Evolutionary conservation across 1,140 invertebrate genomes (phyloP).

Genomic region (Trichonephila inaurata): DNA sequence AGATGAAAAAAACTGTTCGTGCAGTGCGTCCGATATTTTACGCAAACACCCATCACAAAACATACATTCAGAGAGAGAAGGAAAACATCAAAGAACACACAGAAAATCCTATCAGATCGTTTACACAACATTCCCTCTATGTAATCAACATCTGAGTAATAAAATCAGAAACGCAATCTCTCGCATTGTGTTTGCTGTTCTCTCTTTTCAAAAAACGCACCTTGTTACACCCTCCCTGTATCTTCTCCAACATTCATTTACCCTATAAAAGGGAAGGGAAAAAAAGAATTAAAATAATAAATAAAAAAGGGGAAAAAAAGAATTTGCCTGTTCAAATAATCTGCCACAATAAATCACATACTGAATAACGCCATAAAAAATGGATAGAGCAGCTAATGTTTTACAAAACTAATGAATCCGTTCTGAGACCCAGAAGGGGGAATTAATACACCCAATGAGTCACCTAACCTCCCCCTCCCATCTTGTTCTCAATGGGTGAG

Average conservation of each 20-base stretch:
- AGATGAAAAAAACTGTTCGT: too few species aligned
- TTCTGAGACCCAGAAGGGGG: slow-evolving; percentile 22
- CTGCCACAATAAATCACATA: slow-evolving; percentile 49
- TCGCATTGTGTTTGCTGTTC: background rate
- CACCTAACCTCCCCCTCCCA: background rate
- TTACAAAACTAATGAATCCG: slow-evolving; percentile 67
- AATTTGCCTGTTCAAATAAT: slow-evolving; percentile 30
- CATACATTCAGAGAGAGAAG: too few species aligned
- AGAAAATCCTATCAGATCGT: background rate
- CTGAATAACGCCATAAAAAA: slow-evolving; percentile 40
- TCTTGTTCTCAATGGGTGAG: background rate
- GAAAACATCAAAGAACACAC: too few species aligned
- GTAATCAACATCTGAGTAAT: slow-evolving; percentile 20
- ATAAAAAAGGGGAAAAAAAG: background rate
- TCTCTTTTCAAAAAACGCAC: background rate
- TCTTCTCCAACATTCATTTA: background rate
- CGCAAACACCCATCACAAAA: too few species aligned
- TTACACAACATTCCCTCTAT: background rate
- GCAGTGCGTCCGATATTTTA: too few species aligned
- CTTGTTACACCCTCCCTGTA: background rate
- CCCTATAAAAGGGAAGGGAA: background rate
- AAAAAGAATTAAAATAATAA: background rate
- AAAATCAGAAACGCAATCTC: background rate
- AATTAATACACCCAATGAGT: slow-evolving; percentile 52
- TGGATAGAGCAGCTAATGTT: slow-evolving; percentile 44